phyloP scores from a whole-genome alignment of 2,888 invertebrate genomes.

The Drosophila nr. perissopoda region DNA sequence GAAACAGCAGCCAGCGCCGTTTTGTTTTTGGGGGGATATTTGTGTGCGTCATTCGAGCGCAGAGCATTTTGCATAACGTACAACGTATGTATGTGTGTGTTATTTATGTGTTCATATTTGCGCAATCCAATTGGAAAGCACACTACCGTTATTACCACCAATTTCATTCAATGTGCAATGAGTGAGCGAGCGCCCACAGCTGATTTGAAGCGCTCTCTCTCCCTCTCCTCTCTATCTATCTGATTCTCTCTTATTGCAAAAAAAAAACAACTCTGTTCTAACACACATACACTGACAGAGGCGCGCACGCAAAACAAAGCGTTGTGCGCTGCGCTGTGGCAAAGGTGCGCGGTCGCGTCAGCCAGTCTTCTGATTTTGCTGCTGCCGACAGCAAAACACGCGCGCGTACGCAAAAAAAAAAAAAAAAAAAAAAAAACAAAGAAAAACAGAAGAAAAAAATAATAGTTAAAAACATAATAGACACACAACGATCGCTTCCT shows the following conservation, averaged over 20 bases:
- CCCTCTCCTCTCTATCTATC: constrained; percentile 12
- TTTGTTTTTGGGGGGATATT: constrained; percentile 53
- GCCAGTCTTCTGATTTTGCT: constrained; percentile 77
- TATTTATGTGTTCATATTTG: constrained; percentile 67
- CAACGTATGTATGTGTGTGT: constrained; percentile 12
- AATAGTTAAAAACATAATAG: constrained; percentile 36
- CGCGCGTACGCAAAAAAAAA: constrained; percentile 60
- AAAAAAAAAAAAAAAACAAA: constrained; percentile 22
- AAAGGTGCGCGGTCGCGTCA: constrained; percentile 79
- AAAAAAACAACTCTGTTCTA: constrained; percentile 47
- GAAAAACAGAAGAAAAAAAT: constrained; percentile 10
- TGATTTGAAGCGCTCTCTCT: constrained; percentile 50
- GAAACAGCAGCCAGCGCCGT: constrained; percentile 31
- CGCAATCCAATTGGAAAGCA: constrained; percentile 74
- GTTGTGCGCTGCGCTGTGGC: constrained; percentile 64
- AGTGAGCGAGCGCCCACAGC: constrained; percentile 56
- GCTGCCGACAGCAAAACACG: constrained; percentile 71
- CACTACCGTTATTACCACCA: constrained; percentile 63
- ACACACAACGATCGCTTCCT: constrained; percentile 54
- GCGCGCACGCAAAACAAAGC: constrained; percentile 61
- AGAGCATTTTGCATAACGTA: constrained; percentile 65
- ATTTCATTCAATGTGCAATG: constrained; percentile 67
- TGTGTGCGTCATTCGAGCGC: constrained; percentile 72
- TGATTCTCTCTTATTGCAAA: constrained; percentile 28
- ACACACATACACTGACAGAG: constrained; percentile 29